Evolutionary conservation across 1,140 invertebrate genomes (phyloP).

Genomic region (Aphidius gifuensis): DNA sequence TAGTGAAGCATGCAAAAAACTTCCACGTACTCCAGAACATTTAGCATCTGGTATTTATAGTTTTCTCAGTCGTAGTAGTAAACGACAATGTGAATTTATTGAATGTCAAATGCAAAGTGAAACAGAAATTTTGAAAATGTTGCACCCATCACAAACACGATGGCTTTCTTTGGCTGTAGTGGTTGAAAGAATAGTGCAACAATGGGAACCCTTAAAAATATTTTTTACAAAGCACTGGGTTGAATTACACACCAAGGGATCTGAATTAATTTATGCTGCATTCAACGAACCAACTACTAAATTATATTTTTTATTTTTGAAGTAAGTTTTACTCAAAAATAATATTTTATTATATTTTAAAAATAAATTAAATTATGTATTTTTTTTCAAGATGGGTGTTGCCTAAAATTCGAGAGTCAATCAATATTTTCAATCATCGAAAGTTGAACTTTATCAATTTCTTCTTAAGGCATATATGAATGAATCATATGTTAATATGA

Average conservation of each 20-base stretch:
- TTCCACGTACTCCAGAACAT: conserved; percentile 36
- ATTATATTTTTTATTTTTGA: conserved; percentile 20
- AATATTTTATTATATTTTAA: too few species aligned
- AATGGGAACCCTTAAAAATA: conserved; percentile 21
- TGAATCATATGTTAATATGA: conserved; percentile 2
- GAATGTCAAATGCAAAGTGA: conserved; percentile 32
- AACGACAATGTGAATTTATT: conserved; percentile 28
- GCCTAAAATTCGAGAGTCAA: conserved; percentile 24
- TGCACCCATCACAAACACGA: conserved; percentile 27
- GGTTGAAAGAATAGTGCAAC: conserved; percentile 25
- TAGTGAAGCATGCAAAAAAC: conserved; percentile 38
- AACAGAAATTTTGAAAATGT: conserved; percentile 33
- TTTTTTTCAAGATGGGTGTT: too few species aligned
- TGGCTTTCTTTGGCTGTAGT: conserved; percentile 29
- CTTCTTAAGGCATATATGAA: conserved; percentile 17
- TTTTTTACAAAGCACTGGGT: conserved; percentile 19
- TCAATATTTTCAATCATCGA: conserved; percentile 24
- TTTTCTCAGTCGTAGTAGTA: conserved; percentile 37
- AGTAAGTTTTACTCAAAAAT: conserved; percentile 22
- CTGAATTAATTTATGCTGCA: conserved; percentile 7
- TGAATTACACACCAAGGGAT: neutral
- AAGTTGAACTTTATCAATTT: too few species aligned
- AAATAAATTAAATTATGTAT: too few species aligned
- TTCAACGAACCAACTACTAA: conserved; percentile 11
- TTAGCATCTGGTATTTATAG: conserved; percentile 34